Percentiles rank a stretch among this genome's conserved stretches.
Conservation (phyloP, 1,140 invertebrate genomes). For the Lethrus apterus region DNA sequence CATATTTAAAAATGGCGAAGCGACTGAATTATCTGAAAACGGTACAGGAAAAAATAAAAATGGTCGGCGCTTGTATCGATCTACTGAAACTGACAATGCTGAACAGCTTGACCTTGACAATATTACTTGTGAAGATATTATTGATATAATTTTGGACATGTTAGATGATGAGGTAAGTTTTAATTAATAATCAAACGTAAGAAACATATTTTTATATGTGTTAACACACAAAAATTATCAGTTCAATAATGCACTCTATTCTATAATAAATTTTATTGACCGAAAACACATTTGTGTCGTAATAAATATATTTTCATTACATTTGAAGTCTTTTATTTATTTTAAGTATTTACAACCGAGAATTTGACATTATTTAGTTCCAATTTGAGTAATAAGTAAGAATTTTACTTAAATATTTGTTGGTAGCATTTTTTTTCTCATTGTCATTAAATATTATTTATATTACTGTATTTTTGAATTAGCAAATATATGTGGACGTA, state of each 20-base stretch:
- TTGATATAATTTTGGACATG: slow-evolving; percentile 28
- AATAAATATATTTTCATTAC: too few species aligned
- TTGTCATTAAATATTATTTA: neutral
- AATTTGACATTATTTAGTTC: too few species aligned
- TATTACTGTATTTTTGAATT: neutral
- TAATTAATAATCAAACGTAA: too few species aligned
- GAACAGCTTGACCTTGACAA: slow-evolving; percentile 5
- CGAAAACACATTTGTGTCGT: too few species aligned
- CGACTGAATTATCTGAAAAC: neutral
- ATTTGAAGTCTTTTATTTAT: too few species aligned
- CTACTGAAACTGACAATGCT: slow-evolving; percentile 6
- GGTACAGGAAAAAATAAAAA: neutral
- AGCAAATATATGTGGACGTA: neutral
- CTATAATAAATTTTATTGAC: too few species aligned
- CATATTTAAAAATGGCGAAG: neutral
- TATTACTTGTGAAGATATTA: slow-evolving; percentile 19
- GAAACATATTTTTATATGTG: too few species aligned
- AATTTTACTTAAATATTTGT: too few species aligned
- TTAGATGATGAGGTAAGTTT: slow-evolving; percentile 29
- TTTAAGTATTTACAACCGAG: too few species aligned
- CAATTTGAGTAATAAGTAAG: too few species aligned
- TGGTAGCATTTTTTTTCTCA: slow-evolving; percentile 8
- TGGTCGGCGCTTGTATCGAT: neutral
- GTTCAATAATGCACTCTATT: too few species aligned
- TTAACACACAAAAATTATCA: too few species aligned